phyloP scores from a whole-genome alignment of 1,140 invertebrate species.

The Aphelinus atriplicis region DNA sequence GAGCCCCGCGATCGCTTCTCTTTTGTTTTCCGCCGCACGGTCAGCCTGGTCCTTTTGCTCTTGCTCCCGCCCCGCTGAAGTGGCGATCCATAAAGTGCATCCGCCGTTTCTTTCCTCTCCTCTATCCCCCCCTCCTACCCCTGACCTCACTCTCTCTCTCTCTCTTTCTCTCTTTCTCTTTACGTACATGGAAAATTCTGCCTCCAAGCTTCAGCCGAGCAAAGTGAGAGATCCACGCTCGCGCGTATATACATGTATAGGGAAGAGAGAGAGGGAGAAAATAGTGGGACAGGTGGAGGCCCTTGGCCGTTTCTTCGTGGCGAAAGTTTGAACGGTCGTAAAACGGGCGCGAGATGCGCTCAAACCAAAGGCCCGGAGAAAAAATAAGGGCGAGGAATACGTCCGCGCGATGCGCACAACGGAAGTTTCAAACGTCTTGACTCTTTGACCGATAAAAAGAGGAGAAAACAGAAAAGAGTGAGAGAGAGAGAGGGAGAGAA shows the following conservation, averaged over 20 bases:
- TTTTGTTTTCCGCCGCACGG: neutral
- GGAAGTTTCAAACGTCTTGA: constrained; percentile 36
- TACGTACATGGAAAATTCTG: neutral
- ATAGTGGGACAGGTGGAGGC: neutral
- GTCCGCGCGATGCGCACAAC: constrained; percentile 5
- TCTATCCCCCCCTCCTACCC: too few species aligned
- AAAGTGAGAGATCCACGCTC: constrained; percentile 1
- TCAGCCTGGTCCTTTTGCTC: too few species aligned
- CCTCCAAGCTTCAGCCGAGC: neutral
- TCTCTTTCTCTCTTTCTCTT: neutral
- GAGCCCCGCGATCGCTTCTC: neutral
- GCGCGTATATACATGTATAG: neutral
- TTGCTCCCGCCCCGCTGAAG: neutral
- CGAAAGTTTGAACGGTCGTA: constrained; percentile 25
- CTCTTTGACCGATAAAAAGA: constrained; percentile 37
- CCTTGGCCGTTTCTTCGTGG: too few species aligned
- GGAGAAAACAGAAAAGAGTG: neutral
- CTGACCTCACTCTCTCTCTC: neutral
- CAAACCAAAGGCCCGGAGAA: neutral
- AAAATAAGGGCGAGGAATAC: neutral
- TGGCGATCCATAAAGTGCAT: constrained; percentile 27
- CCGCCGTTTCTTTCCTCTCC: neutral
- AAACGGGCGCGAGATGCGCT: constrained; percentile 15
- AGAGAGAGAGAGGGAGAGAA: constrained; percentile 20
- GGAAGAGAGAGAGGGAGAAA: too few species aligned